Base-by-base conservation (phyloP, 1,140 invertebrate genomes). In the Monochamus saltuarius region DNA sequence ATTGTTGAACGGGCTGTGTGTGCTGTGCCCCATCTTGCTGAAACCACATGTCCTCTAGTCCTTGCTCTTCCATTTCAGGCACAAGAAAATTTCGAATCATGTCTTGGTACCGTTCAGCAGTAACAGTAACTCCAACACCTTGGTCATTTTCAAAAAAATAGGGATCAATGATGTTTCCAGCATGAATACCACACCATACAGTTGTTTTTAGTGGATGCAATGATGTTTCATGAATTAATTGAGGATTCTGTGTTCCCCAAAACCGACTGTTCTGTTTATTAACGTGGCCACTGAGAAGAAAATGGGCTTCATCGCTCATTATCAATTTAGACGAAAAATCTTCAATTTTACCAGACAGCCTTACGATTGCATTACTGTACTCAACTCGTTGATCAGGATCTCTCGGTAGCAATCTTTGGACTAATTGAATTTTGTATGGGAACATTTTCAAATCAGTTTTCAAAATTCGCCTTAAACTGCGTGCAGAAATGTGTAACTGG, bases 121-220 rank as follows among this genome's bases (percentile, higher is more conserved):
- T 29, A 29, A 29, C 22, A 29, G 22, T 29, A 29, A 29, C 22
- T 29, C 22, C 22, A 29, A 29, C 22, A 29, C 22, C 22, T 29
- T 29, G 22, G 22, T 29, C 22, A 29, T 6, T 14, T 45, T 45
- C 14, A 45, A 45, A 45, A 45, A 13, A 45, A 45, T 45, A 45
- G 42, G 42, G 42, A 45, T 7, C 42, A 45, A 45, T 45, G n/a
- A 45, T 45, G 42, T 45, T 45, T 45, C n/a, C 42, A 45, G 42
- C 42, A 45, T 45, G 42, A 45, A 13, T 45, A 45, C 42, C 42
- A 45, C 42, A 45, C 9, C 42, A 45, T 45, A 45, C 42, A 45
- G 42, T 13, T 45, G 42, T 45, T 45, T 45, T 45, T 45, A 45
- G 9, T 45, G 42, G 42, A 13, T 13, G n/a, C 42, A 45, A 11